phyloP scores from a whole-genome alignment of 64 coral and sea anemone species.

The Montipora capricornis region DNA sequence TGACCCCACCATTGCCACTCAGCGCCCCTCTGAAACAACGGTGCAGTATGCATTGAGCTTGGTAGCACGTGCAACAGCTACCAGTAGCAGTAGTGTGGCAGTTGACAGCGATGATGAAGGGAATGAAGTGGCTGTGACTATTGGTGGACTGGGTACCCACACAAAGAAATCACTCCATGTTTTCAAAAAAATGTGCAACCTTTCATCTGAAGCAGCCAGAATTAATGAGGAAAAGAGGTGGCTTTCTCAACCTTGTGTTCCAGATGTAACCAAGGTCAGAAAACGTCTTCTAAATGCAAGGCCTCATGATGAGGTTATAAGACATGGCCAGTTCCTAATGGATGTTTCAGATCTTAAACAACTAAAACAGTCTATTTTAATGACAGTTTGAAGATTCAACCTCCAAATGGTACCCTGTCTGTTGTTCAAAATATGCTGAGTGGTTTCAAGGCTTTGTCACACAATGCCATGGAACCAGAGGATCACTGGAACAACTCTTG shows the following conservation, averaged over 20 bases:
- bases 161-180: neutral
- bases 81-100: too few relatives aligned
- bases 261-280: neutral
- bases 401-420: too few relatives aligned
- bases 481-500: too few relatives aligned
- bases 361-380: neutral
- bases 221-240: neutral
- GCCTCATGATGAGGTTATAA: too few relatives aligned
- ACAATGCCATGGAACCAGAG: too few relatives aligned
- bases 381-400: constrained; percentile 19
- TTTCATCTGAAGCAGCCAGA: too few relatives aligned
- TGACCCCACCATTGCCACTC: neutral
- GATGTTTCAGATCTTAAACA: neutral
- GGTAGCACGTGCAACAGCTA: too few relatives aligned
- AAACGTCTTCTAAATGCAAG: too few relatives aligned
- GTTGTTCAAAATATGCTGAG: too few relatives aligned
- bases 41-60: too few relatives aligned
- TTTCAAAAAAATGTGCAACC: neutral
- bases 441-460: too few relatives aligned
- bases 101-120: neutral
- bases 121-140: neutral
- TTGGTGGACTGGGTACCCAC: neutral
- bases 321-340: too few relatives aligned
- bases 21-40: neutral
- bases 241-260: neutral